These are phyloP conservation scores for Protonibea diacanthus DNA, from an alignment of 2,797 vertebrate genomes.

Conservation along the genomic window DNA sequence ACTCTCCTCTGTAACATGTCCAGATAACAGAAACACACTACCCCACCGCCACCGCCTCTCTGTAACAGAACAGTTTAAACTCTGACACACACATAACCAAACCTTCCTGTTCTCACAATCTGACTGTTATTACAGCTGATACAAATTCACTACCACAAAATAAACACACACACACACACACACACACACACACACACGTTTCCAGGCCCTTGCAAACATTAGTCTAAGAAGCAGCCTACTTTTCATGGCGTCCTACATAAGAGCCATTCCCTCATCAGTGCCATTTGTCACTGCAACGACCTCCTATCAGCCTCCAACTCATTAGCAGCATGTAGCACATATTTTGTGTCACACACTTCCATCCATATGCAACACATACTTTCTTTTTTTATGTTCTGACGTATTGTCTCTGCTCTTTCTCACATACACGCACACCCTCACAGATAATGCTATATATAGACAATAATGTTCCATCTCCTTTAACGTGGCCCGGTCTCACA, in stretches of 20 bases:
- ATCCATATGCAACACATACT: constrained; percentile 13
- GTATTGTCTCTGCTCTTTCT: constrained; percentile 15
- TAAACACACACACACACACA: constrained; percentile 18
- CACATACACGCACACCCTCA: constrained; percentile 10
- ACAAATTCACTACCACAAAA: not conserved
- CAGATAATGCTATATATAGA: constrained; percentile 48
- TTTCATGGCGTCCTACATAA: constrained; percentile 55
- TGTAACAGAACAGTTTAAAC: not conserved
- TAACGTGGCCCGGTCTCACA: constrained; percentile 38
- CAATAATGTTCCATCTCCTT: constrained; percentile 25
- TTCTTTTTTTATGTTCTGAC: not conserved
- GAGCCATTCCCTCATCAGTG: constrained; percentile 22
- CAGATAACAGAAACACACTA: too few species aligned
- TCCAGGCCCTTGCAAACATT: constrained; percentile 14
- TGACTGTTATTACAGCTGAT: constrained; percentile 4
- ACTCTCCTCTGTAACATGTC: not conserved
- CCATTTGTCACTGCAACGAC: constrained; percentile 49
- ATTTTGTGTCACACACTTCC: not conserved
- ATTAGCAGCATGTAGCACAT: constrained; percentile 24
- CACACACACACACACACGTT: constrained; percentile 2
- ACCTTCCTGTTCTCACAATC: constrained; percentile 38
- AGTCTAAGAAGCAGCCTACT: constrained; percentile 17
- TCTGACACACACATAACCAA: constrained; percentile 20
- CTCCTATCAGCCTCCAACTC: constrained; percentile 33
- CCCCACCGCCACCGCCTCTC: not conserved